These are phyloP conservation scores for Diarsia mendica DNA, from an alignment of 2,888 invertebrate species.

Conservation along the genomic window DNA sequence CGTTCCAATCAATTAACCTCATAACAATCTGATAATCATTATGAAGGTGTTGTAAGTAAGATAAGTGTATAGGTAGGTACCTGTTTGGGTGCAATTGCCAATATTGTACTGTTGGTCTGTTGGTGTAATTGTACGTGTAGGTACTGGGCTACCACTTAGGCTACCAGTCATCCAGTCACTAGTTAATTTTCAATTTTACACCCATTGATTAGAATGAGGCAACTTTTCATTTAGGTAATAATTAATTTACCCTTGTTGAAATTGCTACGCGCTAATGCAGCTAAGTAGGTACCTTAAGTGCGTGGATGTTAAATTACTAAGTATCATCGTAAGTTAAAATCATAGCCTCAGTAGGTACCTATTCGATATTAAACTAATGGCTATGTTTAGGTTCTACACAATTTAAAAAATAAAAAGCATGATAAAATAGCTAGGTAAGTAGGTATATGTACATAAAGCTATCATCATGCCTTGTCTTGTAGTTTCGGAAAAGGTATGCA, in stretches of 20 bases:
- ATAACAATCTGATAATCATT: constrained; percentile 20
- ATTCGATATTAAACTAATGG: not conserved
- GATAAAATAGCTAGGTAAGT: no score
- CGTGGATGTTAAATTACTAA: no score
- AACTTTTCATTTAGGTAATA: not conserved
- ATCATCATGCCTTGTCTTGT: not conserved
- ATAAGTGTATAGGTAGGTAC: not conserved
- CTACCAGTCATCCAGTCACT: constrained; percentile 7
- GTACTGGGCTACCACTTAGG: not conserved
- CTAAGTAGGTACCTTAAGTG: no score
- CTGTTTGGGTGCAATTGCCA: not conserved
- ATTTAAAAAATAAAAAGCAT: no score
- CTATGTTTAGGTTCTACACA: not conserved
- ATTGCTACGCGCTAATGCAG: not conserved
- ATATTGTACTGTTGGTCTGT: no score
- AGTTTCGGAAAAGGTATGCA: not conserved
- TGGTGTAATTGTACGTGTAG: no score
- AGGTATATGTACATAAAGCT: not conserved
- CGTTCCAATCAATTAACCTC: constrained; percentile 15
- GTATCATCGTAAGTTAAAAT: no score
- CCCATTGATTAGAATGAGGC: not conserved
- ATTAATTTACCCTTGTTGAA: not conserved
- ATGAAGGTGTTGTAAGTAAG: not conserved
- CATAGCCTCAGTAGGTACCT: no score
- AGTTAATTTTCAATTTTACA: not conserved